Evolutionary conservation across 2,113 vertebrate genomes (phyloP).

Genomic region (Mesocricetus auratus): DNA sequence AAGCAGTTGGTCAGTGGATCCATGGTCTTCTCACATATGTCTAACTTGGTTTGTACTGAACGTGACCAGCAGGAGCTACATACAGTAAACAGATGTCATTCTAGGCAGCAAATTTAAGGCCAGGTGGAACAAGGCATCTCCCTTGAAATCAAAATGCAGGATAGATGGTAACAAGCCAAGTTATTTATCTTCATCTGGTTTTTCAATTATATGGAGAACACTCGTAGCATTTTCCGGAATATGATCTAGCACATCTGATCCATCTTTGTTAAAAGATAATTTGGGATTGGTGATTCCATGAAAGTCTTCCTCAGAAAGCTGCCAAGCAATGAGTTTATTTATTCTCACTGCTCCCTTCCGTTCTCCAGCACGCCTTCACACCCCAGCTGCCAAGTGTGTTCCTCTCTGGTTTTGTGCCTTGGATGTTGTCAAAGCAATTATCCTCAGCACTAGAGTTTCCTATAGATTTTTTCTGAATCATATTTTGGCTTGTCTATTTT

Average conservation of each 20-base stretch:
- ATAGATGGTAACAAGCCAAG: not conserved
- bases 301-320: conserved; percentile 66
- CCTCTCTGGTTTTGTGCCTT: conserved; percentile 14
- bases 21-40: not conserved
- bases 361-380: not conserved
- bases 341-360: not conserved
- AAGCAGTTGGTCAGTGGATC: not conserved
- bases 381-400: not conserved
- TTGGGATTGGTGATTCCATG: conserved; percentile 39
- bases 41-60: not conserved
- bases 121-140: not conserved
- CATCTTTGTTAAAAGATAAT: conserved; percentile 72
- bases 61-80: not conserved
- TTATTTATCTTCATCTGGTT: conserved; percentile 73
- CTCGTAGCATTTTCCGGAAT: not conserved
- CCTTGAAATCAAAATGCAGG: not conserved
- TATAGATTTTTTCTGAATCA: not conserved
- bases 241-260: conserved; percentile 68
- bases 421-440: conserved; percentile 24
- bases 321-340: not conserved
- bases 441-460: conserved; percentile 8
- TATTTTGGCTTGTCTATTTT: not conserved
- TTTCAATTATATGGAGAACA: conserved; percentile 58
- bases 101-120: not conserved
- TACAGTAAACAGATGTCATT: not conserved